These are phyloP conservation scores for Hirtodrosophila histrioides DNA, from an alignment of 2,888 invertebrate genomes.

Conservation along the genomic window DNA sequence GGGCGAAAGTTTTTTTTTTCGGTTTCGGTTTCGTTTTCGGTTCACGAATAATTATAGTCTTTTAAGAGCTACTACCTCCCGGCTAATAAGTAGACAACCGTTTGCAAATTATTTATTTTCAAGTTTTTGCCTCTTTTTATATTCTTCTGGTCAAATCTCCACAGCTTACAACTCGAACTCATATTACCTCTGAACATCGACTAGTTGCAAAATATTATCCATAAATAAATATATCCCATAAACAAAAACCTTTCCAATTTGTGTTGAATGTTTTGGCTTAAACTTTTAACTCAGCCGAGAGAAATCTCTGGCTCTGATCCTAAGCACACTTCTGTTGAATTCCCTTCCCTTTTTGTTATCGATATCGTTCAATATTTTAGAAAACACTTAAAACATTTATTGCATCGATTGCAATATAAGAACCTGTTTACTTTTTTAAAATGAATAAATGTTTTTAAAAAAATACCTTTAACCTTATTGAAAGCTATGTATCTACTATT, in stretches of 20 bases:
- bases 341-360: not conserved
- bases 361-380: no score
- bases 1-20: conserved; percentile 65
- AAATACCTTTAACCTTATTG: not conserved
- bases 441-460: no score
- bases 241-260: conserved; percentile 17
- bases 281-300: not conserved
- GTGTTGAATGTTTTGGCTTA: conserved; percentile 8
- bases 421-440: no score
- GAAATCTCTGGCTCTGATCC: not conserved
- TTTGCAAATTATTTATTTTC: conserved; percentile 36
- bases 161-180: conserved; percentile 68
- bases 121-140: conserved; percentile 19
- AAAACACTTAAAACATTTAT: no score
- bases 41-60: conserved; percentile 56
- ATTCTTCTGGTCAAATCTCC: conserved; percentile 19
- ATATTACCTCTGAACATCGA: conserved; percentile 47
- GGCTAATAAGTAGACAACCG: conserved; percentile 41
- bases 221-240: not conserved
- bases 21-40: conserved; percentile 30
- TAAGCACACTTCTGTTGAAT: not conserved
- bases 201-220: conserved; percentile 1
- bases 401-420: not conserved
- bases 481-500: not conserved
- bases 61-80: conserved; percentile 28